Conservation (phyloP, 2,797 vertebrate genomes). For the Pangasius larnaudii region DNA sequence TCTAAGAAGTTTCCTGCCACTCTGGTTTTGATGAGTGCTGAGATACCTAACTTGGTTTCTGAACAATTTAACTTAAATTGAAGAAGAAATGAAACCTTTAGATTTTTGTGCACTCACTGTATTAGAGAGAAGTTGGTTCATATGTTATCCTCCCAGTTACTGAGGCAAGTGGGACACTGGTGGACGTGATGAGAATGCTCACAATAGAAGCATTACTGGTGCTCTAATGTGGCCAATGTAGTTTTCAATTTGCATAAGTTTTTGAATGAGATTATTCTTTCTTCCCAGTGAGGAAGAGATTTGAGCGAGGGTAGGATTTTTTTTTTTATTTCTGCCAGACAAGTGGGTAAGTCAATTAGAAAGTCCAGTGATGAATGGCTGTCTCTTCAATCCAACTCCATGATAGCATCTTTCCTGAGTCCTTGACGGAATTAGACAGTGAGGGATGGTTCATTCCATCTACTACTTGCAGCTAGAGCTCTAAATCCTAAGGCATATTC, state of each 20-base stretch:
- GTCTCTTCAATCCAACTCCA: not conserved
- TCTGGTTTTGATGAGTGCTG: not conserved
- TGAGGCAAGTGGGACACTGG: not conserved
- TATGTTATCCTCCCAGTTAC: not conserved
- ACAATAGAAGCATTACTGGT: not conserved
- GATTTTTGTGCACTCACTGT: not conserved
- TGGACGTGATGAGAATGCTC: not conserved
- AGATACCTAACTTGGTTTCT: not conserved
- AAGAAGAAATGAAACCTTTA: not conserved
- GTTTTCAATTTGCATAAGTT: not conserved
- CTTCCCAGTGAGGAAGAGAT: not conserved
- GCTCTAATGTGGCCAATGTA: not conserved
- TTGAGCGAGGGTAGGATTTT: not conserved
- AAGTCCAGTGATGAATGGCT: not conserved
- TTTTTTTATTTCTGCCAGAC: not conserved
- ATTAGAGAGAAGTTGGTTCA: not conserved
- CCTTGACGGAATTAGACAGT: not conserved
- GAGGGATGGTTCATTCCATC: not conserved
- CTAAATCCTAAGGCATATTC: not conserved
- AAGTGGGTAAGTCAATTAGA: not conserved
- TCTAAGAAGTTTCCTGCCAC: not conserved
- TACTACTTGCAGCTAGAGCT: not conserved
- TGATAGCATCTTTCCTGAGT: conserved; percentile 9
- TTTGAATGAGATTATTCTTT: not conserved
- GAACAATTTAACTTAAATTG: not conserved